Percentiles rank a stretch among this genome's conserved stretches.
Evolutionary conservation across 2,797 vertebrate genomes (phyloP).

Genomic region (Microchirus variegatus): DNA sequence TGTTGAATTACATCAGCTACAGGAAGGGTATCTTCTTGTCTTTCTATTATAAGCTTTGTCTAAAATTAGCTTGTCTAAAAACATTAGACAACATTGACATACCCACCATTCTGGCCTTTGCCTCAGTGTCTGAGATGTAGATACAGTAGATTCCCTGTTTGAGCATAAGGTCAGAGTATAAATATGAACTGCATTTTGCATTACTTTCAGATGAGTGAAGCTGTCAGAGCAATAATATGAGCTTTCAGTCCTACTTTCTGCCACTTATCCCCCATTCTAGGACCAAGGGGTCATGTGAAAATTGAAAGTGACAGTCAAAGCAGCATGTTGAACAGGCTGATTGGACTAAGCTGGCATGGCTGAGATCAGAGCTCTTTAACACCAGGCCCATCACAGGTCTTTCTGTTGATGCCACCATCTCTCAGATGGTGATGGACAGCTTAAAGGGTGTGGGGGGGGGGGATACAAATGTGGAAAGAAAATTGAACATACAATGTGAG

Average conservation of each 20-base stretch:
- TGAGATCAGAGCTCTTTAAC: conserved; percentile 86
- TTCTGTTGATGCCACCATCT: conserved; percentile 55
- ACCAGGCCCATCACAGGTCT: conserved; percentile 67
- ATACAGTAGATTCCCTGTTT: conserved; percentile 85
- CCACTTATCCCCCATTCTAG: conserved; percentile 94
- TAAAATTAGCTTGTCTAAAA: conserved; percentile 83
- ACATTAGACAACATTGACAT: conserved; percentile 79
- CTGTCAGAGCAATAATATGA: conserved; percentile 98
- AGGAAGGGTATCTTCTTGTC: conserved; percentile 50
- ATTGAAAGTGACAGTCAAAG: conserved; percentile 98
- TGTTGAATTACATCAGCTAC: neutral
- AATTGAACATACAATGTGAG: too few species aligned
- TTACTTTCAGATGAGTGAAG: conserved; percentile 99
- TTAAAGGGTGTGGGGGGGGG: conserved; percentile 1
- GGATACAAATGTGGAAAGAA: too few species aligned
- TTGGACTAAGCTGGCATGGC: conserved; percentile 84
- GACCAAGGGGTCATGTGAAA: conserved; percentile 95
- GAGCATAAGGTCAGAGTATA: conserved; percentile 91
- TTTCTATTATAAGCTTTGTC: conserved; percentile 85
- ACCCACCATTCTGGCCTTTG: conserved; percentile 60
- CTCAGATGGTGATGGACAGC: conserved; percentile 8
- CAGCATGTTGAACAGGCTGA: conserved; percentile 94
- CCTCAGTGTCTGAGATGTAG: conserved; percentile 83
- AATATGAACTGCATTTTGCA: conserved; percentile 98
- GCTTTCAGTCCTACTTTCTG: conserved; percentile 95